Percentiles rank a stretch among this genome's conserved stretches.
These are phyloP conservation scores for Aphrocallistes beatrix DNA, from an alignment of 37 sponge, comb jelly and placozoan species.

Conservation along the genomic window DNA sequence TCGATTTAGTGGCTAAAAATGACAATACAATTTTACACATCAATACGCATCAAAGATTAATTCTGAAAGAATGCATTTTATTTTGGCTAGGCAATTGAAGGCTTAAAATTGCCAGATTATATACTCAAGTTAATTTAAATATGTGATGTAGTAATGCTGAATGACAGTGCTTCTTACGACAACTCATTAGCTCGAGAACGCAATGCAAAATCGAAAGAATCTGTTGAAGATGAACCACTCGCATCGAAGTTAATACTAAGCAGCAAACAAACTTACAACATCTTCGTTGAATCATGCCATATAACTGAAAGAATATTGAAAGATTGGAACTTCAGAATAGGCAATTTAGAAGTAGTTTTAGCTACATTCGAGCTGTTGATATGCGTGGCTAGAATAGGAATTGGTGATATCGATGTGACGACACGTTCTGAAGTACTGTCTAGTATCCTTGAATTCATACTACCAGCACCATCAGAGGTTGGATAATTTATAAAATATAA, in stretches of 20 bases:
- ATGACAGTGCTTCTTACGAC: conserved; percentile 9
- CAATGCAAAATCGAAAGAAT: background rate
- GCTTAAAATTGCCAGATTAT: too few species aligned
- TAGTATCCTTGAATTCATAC: background rate
- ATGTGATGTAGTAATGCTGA: background rate
- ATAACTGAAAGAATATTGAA: background rate
- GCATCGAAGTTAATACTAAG: background rate
- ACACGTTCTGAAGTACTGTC: background rate
- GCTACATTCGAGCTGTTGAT: background rate
- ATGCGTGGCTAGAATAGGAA: background rate
- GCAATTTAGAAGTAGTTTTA: background rate
- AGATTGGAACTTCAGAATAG: conserved; percentile 1
- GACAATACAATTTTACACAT: too few species aligned
- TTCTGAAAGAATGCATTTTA: too few species aligned
- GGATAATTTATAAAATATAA: background rate
- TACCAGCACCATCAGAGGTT: background rate
- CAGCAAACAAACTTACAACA: background rate
- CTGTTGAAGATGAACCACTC: background rate
- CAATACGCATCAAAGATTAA: too few species aligned
- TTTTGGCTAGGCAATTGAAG: too few species aligned
- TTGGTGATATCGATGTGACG: background rate
- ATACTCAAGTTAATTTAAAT: too few species aligned
- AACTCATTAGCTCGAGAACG: background rate
- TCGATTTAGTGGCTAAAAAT: too few species aligned
- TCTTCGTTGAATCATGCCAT: conserved; percentile 8